phyloP scores from a whole-genome alignment of 2,888 invertebrate genomes.

The Drosophila conformis region DNA sequence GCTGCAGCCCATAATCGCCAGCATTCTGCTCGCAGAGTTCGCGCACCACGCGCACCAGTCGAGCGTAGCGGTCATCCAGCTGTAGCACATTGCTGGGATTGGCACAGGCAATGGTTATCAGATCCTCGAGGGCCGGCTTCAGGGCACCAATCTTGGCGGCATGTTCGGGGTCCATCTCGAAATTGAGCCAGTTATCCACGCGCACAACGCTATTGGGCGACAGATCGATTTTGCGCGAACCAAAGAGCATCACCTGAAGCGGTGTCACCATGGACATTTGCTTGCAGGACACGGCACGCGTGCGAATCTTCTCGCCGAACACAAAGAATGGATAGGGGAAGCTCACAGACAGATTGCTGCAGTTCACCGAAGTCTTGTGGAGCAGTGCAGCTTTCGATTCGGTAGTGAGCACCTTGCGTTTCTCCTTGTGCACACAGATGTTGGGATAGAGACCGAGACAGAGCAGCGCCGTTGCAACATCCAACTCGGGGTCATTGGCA shows the following conservation, averaged over 20 bases:
- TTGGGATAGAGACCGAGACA: slow-evolving; percentile 98
- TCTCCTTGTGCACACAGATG: slow-evolving; percentile 97
- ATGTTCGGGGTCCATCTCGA: slow-evolving; percentile 91
- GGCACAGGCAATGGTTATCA: slow-evolving; percentile 92
- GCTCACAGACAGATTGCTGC: slow-evolving; percentile 91
- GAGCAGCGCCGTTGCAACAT: slow-evolving; percentile 93
- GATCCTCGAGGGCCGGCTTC: slow-evolving; percentile 94
- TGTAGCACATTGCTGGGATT: slow-evolving; percentile 91
- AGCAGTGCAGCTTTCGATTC: slow-evolving; percentile 97
- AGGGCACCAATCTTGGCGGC: slow-evolving; percentile 94
- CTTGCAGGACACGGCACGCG: slow-evolving; percentile 97
- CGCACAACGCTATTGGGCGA: slow-evolving; percentile 89
- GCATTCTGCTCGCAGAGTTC: slow-evolving; percentile 91
- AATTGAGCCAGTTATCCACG: slow-evolving; percentile 97
- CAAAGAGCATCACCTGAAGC: slow-evolving; percentile 95
- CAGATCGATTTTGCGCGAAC: slow-evolving; percentile 89
- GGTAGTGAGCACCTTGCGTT: slow-evolving; percentile 97
- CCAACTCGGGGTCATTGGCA: slow-evolving; percentile 91
- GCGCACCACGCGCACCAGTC: slow-evolving; percentile 90
- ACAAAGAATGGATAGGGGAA: slow-evolving; percentile 98
- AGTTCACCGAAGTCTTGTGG: slow-evolving; percentile 98
- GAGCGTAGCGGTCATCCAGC: slow-evolving; percentile 70
- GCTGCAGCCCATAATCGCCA: slow-evolving; percentile 89
- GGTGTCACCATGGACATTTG: slow-evolving; percentile 98
- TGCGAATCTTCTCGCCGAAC: slow-evolving; percentile 99